A percentile compares a stretch with the other conserved stretches of the same genome.
Conservation (phyloP, 2,113 vertebrate species). For the Asarcornis scutulata region DNA sequence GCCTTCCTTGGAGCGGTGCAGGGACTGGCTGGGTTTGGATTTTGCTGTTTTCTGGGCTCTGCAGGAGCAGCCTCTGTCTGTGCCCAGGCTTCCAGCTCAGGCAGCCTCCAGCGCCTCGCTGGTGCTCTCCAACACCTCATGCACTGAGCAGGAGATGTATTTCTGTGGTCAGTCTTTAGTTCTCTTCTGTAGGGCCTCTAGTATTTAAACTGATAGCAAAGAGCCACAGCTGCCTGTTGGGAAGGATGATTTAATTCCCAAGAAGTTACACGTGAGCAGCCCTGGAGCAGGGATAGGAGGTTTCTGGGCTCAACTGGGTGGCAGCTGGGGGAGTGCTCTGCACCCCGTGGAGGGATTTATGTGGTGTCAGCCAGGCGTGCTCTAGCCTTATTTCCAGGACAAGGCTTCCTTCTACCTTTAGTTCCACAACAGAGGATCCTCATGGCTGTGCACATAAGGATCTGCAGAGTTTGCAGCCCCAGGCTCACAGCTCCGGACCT, state of each 20-base stretch:
- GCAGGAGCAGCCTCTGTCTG: fast-evolving
- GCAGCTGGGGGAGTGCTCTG: fast-evolving
- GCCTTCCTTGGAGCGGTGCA: not conserved
- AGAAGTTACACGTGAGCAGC: too few species aligned
- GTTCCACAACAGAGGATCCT: not conserved
- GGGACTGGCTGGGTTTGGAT: not conserved
- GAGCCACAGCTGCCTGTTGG: not conserved
- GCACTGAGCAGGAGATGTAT: not conserved
- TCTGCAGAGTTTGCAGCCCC: not conserved
- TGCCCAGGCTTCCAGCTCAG: not conserved
- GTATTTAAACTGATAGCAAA: not conserved
- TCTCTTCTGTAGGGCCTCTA: not conserved
- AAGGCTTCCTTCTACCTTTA: not conserved
- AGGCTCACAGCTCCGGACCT: fast-evolving
- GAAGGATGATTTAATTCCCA: not conserved
- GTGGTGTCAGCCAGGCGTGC: not conserved
- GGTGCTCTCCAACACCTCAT: too few species aligned
- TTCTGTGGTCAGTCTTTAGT: not conserved
- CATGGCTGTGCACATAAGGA: not conserved
- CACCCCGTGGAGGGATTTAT: not conserved
- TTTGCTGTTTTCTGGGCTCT: not conserved
- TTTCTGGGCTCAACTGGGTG: fast-evolving
- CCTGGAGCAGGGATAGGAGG: too few species aligned
- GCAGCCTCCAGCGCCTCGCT: not conserved
- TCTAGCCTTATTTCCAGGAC: not conserved